These are phyloP conservation scores for Helicoverpa zea DNA, from an alignment of 1,140 invertebrate species.

Conservation along the genomic window DNA sequence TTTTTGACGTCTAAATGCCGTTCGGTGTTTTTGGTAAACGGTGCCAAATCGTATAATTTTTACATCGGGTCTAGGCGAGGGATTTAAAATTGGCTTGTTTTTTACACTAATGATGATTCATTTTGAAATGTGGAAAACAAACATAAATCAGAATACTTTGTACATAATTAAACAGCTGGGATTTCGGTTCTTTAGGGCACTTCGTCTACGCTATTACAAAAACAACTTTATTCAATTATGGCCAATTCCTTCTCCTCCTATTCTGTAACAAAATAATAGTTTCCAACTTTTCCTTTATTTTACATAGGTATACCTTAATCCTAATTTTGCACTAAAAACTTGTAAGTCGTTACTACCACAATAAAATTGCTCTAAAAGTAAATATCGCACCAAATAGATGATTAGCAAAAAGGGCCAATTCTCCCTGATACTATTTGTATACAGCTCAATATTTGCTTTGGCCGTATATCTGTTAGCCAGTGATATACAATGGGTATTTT, in stretches of 20 bases:
- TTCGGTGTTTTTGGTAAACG: constrained; percentile 39
- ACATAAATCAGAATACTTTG: too few relatives aligned
- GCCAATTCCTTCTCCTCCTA: too few relatives aligned
- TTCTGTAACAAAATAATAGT: background rate
- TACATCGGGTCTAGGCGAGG: constrained; percentile 21
- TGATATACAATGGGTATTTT: constrained; percentile 34
- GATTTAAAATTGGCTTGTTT: constrained; percentile 1
- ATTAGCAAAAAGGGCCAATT: constrained; percentile 6
- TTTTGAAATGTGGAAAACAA: background rate
- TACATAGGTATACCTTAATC: background rate
- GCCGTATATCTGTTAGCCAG: constrained; percentile 1
- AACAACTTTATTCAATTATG: too few relatives aligned
- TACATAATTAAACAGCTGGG: too few relatives aligned
- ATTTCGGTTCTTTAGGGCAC: too few relatives aligned
- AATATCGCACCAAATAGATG: background rate
- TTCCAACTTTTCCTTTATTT: background rate
- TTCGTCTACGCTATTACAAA: too few relatives aligned
- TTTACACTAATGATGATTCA: background rate
- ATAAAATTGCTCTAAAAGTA: too few relatives aligned
- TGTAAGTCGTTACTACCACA: too few relatives aligned
- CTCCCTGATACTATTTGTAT: constrained; percentile 14
- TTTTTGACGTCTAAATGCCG: constrained; percentile 17
- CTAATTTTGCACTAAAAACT: too few relatives aligned
- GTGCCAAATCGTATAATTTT: constrained; percentile 45
- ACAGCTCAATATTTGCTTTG: constrained; percentile 16